Percentiles rank a stretch among this genome's conserved stretches.
phyloP scores from a whole-genome alignment of 2,113 vertebrate genomes.

The Periophthalmodon schlosseri region DNA sequence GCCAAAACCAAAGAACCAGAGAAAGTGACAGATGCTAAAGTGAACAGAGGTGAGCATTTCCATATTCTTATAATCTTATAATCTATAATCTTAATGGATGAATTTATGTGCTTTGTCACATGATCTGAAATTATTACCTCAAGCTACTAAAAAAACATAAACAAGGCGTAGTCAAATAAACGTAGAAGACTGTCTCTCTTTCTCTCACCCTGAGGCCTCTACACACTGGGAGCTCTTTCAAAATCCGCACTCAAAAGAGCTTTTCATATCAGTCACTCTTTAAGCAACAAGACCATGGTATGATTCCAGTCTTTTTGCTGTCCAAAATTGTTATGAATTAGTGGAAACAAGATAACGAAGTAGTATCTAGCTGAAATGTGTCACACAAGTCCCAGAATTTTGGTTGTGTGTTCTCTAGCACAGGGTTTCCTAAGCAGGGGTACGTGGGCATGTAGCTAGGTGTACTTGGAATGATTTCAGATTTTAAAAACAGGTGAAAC shows the following conservation, averaged over 20 bases:
- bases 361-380: too few relatives aligned
- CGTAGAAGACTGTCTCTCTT: slow-evolving; percentile 20
- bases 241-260: slow-evolving; percentile 25
- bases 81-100: neutral
- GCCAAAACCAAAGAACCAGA: slow-evolving; percentile 95
- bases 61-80: neutral
- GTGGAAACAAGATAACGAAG: too few relatives aligned
- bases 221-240: slow-evolving; percentile 27
- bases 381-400: too few relatives aligned
- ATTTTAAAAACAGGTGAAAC: too few relatives aligned
- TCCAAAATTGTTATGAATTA: neutral
- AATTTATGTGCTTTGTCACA: slow-evolving; percentile 14
- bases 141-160: slow-evolving; percentile 12
- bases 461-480: too few relatives aligned
- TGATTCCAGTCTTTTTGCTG: neutral
- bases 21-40: slow-evolving; percentile 83
- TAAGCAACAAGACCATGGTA: slow-evolving; percentile 11
- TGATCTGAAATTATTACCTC: slow-evolving; percentile 13
- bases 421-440: too few relatives aligned
- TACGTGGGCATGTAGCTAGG: too few relatives aligned
- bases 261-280: slow-evolving; percentile 40
- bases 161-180: slow-evolving; percentile 2
- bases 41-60: slow-evolving; percentile 83
- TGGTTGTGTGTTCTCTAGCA: too few relatives aligned
- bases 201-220: slow-evolving; percentile 15